A percentile compares a stretch with the other conserved stretches of the same genome.
phyloP scores from a whole-genome alignment of 2,113 vertebrate genomes.

The Rhabdornis inornatus region DNA sequence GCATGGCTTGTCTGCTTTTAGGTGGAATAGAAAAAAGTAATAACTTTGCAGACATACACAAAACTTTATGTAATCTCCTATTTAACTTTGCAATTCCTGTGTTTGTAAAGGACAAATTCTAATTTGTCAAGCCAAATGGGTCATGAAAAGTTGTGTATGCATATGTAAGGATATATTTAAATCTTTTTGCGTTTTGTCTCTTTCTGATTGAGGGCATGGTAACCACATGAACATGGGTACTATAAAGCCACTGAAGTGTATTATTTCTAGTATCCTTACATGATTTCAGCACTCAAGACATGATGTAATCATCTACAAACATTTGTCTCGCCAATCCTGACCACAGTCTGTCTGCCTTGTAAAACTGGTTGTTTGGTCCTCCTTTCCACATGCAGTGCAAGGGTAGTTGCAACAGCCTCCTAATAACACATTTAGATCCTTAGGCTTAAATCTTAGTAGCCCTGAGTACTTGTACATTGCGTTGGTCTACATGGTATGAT shows the following conservation, averaged over 20 bases:
- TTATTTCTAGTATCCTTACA: background rate
- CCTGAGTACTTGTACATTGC: background rate
- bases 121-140: background rate
- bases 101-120: background rate
- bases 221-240: background rate
- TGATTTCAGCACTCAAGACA: background rate
- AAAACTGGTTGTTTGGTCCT: background rate
- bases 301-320: constrained; percentile 6
- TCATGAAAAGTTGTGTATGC: background rate
- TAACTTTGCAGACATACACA: background rate
- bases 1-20: background rate
- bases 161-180: background rate
- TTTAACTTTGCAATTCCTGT: background rate
- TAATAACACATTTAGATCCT: background rate
- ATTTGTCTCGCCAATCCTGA: background rate
- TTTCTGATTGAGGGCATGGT: background rate
- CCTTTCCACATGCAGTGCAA: background rate
- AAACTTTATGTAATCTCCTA: background rate
- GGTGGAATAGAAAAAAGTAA: background rate
- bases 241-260: background rate
- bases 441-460: background rate
- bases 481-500: background rate
- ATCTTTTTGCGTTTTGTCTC: background rate
- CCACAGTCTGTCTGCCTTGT: background rate
- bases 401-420: background rate